phyloP scores from a whole-genome alignment of 2,797 vertebrate genomes.

The Echiichthys vipera region DNA sequence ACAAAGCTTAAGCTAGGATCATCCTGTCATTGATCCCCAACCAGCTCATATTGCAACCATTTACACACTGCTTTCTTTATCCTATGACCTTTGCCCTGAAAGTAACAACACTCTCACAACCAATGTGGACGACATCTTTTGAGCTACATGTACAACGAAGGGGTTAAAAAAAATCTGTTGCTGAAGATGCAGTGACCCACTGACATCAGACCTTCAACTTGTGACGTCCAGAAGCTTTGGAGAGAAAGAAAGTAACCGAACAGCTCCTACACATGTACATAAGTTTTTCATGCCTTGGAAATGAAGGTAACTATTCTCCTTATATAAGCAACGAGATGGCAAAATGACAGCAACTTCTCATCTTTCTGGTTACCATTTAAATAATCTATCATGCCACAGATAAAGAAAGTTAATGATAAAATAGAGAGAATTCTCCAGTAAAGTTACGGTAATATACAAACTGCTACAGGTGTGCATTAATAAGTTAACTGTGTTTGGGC shows the following conservation, averaged over 20 bases:
- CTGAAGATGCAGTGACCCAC: conserved; percentile 28
- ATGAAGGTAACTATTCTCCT: too few species aligned
- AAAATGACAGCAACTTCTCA: not conserved
- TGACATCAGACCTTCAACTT: conserved; percentile 27
- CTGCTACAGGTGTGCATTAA: too few species aligned
- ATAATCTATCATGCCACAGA: not conserved
- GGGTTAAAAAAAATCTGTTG: conserved; percentile 27
- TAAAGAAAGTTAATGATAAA: not conserved
- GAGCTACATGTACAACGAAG: conserved; percentile 2
- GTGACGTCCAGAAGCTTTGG: conserved; percentile 3
- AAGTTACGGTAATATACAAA: not conserved
- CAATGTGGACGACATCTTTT: not conserved
- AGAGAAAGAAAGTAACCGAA: conserved; percentile 26
- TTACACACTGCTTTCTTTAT: conserved; percentile 24
- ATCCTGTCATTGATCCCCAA: conserved; percentile 43
- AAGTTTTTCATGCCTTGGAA: not conserved
- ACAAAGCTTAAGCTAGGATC: conserved; percentile 39
- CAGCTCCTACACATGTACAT: too few species aligned
- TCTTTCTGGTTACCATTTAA: not conserved
- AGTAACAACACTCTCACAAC: conserved; percentile 5
- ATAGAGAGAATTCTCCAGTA: not conserved
- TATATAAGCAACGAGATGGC: not conserved
- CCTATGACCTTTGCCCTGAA: conserved; percentile 23
- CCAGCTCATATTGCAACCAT: conserved; percentile 20
- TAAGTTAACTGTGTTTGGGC: not conserved